A percentile compares a stretch with the other conserved stretches of the same genome.
Evolutionary conservation across 2,113 vertebrate genomes (phyloP).

Genomic region (Lynx canadensis): DNA sequence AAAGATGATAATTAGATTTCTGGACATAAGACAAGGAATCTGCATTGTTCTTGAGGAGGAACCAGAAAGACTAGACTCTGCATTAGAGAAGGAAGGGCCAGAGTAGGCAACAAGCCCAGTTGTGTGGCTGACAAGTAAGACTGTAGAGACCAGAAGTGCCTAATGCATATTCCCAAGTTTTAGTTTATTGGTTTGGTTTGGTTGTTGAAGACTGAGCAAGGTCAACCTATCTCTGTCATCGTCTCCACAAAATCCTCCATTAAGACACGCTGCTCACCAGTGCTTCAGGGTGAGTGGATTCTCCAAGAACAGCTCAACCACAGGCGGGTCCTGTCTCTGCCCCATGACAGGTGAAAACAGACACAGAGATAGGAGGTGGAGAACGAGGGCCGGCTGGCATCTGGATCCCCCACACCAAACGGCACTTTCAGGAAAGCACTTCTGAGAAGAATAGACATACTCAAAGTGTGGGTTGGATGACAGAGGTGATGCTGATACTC

Average conservation of each 20-base stretch:
- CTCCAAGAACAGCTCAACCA: not conserved
- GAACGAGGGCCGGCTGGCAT: too few species aligned
- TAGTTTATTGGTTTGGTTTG: not conserved
- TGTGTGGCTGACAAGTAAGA: not conserved
- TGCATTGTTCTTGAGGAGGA: not conserved
- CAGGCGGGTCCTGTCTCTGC: not conserved
- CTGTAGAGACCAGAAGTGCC: not conserved
- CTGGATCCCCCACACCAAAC: not conserved
- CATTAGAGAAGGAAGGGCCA: not conserved
- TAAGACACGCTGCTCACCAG: rapidly evolving
- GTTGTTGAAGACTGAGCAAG: not conserved
- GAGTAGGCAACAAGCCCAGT: not conserved
- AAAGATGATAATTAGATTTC: not conserved
- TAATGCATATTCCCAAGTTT: not conserved
- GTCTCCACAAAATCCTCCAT: not conserved
- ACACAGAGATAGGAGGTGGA: not conserved
- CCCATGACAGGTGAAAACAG: rapidly evolving
- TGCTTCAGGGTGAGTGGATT: not conserved
- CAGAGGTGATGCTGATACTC: rapidly evolving
- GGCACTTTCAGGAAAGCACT: not conserved
- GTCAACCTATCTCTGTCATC: not conserved
- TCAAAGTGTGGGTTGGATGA: not conserved
- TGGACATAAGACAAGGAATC: not conserved
- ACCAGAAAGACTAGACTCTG: not conserved
- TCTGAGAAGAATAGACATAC: not conserved